phyloP scores from a whole-genome alignment of 2,113 vertebrate genomes.

The Manacus vitellinus region DNA sequence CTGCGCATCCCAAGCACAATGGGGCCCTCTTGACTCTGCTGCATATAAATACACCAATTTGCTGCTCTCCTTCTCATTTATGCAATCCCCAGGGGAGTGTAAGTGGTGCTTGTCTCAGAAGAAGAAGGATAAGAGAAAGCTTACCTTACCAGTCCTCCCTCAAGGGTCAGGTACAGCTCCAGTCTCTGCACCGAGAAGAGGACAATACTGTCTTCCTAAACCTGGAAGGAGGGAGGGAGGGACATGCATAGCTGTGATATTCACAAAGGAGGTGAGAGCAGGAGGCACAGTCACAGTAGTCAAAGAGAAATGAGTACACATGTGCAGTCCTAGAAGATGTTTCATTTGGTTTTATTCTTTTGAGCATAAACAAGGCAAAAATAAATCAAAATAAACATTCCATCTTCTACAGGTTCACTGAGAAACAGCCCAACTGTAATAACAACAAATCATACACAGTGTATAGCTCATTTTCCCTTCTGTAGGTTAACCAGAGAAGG shows the following conservation, averaged over 20 bases:
- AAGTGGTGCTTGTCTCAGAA: not conserved
- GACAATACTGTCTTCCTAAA: not conserved
- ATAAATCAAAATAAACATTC: constrained; percentile 5
- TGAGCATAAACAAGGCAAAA: not conserved
- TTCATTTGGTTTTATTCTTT: not conserved
- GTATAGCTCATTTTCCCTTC: not conserved
- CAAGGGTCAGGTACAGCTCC: not conserved
- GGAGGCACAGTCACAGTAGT: not conserved
- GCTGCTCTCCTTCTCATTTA: not conserved
- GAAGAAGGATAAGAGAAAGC: not conserved
- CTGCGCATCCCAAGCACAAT: not conserved
- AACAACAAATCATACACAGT: not conserved
- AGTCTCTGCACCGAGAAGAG: not conserved
- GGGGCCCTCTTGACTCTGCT: not conserved
- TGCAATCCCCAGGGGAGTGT: not conserved
- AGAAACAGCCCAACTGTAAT: not conserved
- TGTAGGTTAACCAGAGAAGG: constrained; percentile 59
- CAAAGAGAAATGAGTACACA: not conserved
- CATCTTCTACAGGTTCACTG: not conserved
- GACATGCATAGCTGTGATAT: not conserved
- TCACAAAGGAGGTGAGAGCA: not conserved
- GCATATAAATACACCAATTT: not conserved
- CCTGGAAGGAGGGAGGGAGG: not conserved
- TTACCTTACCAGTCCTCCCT: not conserved
- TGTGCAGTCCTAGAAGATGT: not conserved